Base-by-base conservation (phyloP, 2,113 vertebrate species). In the Myxocyprinus asiaticus region DNA sequence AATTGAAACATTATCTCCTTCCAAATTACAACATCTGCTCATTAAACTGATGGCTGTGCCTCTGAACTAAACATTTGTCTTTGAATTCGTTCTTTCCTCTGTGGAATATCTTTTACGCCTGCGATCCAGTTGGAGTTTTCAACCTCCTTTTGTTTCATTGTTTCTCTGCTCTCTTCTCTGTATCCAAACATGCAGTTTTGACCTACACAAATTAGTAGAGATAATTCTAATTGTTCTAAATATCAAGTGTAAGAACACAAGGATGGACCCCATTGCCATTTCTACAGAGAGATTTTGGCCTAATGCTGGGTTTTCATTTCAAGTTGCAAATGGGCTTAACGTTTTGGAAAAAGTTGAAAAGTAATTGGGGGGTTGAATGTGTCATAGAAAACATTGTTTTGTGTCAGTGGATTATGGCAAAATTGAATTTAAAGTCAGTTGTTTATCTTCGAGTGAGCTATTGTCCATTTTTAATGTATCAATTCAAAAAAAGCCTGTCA, bases 31-130 rank as follows among this genome's bases (percentile, higher is more conserved):
- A 17, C 70, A 69, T 73, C 82, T 70, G 76, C 76, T 87, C 81
- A 87, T 87, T 80, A 79, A 22, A 79, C 68, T 73, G 55, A 77
- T 81, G 82, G 83, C 85, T 82, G 82, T 83, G 87, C 68, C 6
- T 65, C 66, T 67, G 45, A 80, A 77, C 59, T 53, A 66, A 81
- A 44, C 68, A 58, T 69, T 71, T 43, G 15, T 81, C 64, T 59
- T 64, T 45, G 44, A 48, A 68, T 15, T 71, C 5, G 0, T 7
- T 55, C 78, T 58, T 33, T 67, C 17, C 9, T 62, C 68, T 55
- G 67, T 63, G 64, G 67, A 50, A 7, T 12, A 9, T 10, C 56
- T 4, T 2, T 15, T 65, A 67, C 53, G 76, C 17, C 63, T 55
- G 55, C 68, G 44, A 33, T 15, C 33, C 48, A 4, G 48, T 53